These are phyloP conservation scores for Enhydra lutris DNA, from an alignment of 2,113 vertebrate genomes.

Conservation along the genomic window DNA sequence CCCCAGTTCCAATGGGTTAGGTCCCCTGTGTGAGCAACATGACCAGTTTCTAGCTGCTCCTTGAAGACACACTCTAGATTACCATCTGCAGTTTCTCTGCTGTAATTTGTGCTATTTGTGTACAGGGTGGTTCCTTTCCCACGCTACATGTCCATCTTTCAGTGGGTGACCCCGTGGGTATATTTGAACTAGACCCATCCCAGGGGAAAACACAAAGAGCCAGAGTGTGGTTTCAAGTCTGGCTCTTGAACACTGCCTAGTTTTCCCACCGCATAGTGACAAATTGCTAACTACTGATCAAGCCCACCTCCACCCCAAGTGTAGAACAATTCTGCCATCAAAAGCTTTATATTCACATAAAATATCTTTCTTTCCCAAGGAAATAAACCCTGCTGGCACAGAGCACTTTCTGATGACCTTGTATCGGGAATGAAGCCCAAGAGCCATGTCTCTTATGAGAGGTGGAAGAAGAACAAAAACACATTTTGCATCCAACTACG, in stretches of 20 bases:
- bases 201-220: background rate
- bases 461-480: constrained; percentile 55
- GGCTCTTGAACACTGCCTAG: background rate
- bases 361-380: constrained; percentile 64
- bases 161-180: background rate
- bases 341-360: background rate
- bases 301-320: background rate
- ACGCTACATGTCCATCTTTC: background rate
- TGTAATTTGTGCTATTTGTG: constrained; percentile 46
- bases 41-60: background rate
- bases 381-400: constrained; percentile 73
- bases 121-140: constrained; percentile 38
- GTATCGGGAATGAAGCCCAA: constrained; percentile 72
- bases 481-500: constrained; percentile 56
- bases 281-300: background rate
- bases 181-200: background rate
- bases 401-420: constrained; percentile 67
- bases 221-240: background rate
- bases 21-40: background rate
- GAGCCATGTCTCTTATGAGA: constrained; percentile 50
- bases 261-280: background rate
- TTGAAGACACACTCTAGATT: background rate
- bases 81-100: background rate
- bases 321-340: background rate
- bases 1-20: background rate